phyloP scores from a whole-genome alignment of 2,113 vertebrate species.

The Dendrocopos noguchii region DNA sequence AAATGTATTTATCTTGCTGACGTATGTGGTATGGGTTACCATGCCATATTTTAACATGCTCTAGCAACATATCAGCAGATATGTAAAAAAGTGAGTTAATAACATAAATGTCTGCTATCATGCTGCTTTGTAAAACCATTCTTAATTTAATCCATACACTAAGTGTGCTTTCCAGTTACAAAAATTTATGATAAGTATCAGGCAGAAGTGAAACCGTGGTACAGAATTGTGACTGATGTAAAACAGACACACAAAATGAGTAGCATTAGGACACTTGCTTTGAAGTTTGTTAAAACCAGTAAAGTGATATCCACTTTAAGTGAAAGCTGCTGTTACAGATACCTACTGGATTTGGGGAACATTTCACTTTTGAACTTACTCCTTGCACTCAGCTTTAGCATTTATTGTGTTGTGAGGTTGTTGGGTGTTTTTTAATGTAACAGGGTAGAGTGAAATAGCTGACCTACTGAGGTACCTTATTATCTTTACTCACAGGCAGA shows the following conservation, averaged over 20 bases:
- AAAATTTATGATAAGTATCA: constrained; percentile 82
- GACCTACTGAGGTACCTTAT: not conserved
- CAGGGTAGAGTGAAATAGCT: not conserved
- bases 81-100: constrained; percentile 61
- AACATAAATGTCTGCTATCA: constrained; percentile 67
- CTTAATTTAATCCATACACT: constrained; percentile 83
- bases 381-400: constrained; percentile 45
- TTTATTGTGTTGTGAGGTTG: constrained; percentile 5
- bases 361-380: constrained; percentile 68
- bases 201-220: constrained; percentile 77
- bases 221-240: constrained; percentile 90
- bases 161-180: constrained; percentile 75
- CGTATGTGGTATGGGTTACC: constrained; percentile 57
- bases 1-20: not conserved
- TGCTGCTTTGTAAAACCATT: constrained; percentile 74
- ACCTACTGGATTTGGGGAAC: constrained; percentile 77
- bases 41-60: constrained; percentile 33
- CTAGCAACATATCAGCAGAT: constrained; percentile 44
- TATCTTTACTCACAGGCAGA: not conserved
- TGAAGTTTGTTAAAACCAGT: constrained; percentile 94
- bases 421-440: not conserved
- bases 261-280: constrained; percentile 87
- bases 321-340: constrained; percentile 93
- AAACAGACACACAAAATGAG: constrained; percentile 86
- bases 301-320: constrained; percentile 97